Conservation (phyloP, 37 sponge, comb jelly and placozoan species). For the Hormiphora californensis region DNA sequence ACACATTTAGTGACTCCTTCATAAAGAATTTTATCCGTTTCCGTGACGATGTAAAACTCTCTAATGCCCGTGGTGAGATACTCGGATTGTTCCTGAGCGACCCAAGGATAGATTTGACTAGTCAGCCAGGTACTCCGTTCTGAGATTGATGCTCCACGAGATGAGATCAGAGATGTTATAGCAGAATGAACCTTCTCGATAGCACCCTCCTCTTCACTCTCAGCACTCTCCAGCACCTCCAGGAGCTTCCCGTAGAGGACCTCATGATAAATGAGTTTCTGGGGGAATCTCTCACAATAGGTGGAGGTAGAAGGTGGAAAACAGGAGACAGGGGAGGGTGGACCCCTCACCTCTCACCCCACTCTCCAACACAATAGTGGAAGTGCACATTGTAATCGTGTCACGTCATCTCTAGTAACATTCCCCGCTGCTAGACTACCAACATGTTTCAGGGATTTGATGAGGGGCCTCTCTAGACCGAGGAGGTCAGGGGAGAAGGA, state of each 20-base stretch:
- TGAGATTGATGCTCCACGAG: too few relatives aligned
- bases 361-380: slow-evolving; percentile 4
- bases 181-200: too few relatives aligned
- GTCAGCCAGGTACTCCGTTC: too few relatives aligned
- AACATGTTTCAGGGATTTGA: neutral
- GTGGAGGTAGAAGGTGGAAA: neutral
- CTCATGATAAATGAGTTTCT: slow-evolving; percentile 24
- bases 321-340: neutral
- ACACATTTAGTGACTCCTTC: neutral
- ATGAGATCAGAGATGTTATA: too few relatives aligned
- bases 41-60: too few relatives aligned
- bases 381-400: neutral
- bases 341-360: neutral
- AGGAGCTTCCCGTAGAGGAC: slow-evolving; percentile 11
- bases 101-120: too few relatives aligned
- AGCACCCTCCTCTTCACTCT: too few relatives aligned
- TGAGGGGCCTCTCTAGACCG: slow-evolving; percentile 17
- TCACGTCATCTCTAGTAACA: too few relatives aligned
- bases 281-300: neutral
- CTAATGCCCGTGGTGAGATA: too few relatives aligned
- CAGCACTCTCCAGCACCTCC: slow-evolving; percentile 2
- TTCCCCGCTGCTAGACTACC: neutral
- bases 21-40: neutral
- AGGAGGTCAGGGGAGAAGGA: neutral
- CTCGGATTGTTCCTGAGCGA: too few relatives aligned